Base-by-base conservation (phyloP, 2,888 invertebrate genomes). In the Mylabris sibirica region DNA sequence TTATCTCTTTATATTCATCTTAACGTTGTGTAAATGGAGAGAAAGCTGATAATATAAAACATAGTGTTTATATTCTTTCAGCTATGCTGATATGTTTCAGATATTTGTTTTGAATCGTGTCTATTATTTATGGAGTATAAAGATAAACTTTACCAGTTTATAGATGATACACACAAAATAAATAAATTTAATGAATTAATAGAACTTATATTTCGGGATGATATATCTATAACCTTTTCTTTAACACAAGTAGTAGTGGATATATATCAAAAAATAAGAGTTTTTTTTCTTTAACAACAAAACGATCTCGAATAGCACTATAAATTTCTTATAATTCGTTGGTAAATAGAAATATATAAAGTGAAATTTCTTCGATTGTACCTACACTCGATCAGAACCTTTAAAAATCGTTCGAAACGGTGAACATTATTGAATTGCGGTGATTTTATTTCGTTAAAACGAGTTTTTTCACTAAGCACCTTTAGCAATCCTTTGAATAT, bases 1-100 rank as follows among this genome's bases (percentile, higher is more conserved):
- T 75, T 75, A 75, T 75, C 75, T 75, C 44, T 6, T 71, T 68
- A 74, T 75, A 71, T 72, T 67, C 70, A 72, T 74, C 74, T 73
- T 75, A 75, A 72, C 72, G 74, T 69, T 62, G 65, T 66, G 53
- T 11, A 57, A 57, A 61, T 57, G 66, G 65, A 65, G 66, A 71
- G 68, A 68, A 62, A 60, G 61, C 64, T 44, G 72, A 72, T 72
- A 70, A 44, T 44, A 44, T 44, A 70, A 75, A 75, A 74, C 75
- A 75, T 22, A 74, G 73, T 75, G 73, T 75, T 75, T 75, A 72
- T 73, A 72, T 73, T 71, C 70, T 72, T 73, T 70, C 69, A 68
- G 66, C 71, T 71, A 75, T 74, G 68, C 70, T 70, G 73, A 73
- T 73, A 69, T 64, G 71, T 67, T 71, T 69, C 66, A 67, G 63